Evolutionary conservation across 1,140 invertebrate genomes (phyloP).

Genomic region (Myzus persicae): DNA sequence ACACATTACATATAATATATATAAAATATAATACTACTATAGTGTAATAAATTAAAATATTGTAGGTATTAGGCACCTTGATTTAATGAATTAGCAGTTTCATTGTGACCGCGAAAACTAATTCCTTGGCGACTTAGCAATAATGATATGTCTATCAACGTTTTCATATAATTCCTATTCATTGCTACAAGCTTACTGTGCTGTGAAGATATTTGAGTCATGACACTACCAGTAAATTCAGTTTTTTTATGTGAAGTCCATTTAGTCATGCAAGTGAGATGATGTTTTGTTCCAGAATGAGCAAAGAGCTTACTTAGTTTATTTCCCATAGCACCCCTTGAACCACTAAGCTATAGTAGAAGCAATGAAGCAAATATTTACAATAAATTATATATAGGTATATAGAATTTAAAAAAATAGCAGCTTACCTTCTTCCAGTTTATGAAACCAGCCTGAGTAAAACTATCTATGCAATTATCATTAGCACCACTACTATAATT

Average conservation of each 20-base stretch:
- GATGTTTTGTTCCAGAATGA: background rate
- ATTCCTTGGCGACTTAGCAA: background rate
- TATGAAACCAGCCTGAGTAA: too few relatives aligned
- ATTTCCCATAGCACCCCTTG: too few relatives aligned
- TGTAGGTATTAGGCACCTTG: background rate
- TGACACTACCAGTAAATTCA: background rate
- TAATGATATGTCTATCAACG: background rate
- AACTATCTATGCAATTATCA: too few relatives aligned
- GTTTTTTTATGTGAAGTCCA: background rate
- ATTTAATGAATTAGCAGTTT: background rate
- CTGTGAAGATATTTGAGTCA: constrained; percentile 21
- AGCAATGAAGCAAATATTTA: too few relatives aligned
- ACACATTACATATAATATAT: background rate
- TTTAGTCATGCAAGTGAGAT: background rate
- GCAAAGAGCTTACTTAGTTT: too few relatives aligned
- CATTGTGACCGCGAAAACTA: background rate
- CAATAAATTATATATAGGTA: too few relatives aligned
- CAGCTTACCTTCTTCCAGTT: too few relatives aligned
- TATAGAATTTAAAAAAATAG: too few relatives aligned
- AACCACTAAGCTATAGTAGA: too few relatives aligned
- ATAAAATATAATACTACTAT: background rate
- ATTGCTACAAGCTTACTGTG: background rate
- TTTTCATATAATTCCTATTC: background rate
- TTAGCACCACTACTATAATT: too few relatives aligned
- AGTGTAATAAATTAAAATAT: background rate